Base-by-base conservation (phyloP, 2,888 invertebrate species). In the Parascotia fuliginaria region DNA sequence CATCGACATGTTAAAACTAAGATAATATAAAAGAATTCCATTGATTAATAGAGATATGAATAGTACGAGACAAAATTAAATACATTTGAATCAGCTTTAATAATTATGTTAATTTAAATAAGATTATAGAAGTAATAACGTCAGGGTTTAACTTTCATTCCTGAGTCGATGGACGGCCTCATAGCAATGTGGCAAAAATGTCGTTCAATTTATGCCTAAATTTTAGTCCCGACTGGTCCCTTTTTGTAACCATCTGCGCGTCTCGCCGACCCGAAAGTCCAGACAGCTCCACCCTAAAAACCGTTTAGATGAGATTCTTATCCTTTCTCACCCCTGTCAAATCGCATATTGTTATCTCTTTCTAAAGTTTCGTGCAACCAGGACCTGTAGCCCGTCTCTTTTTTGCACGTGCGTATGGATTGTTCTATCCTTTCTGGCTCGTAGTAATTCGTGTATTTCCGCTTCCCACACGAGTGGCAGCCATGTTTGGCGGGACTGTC, bases 281-380 rank as follows among this genome's bases (percentile, higher is more conserved):
- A 90, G 89, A 90, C 91, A 87, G 87, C 92, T 91, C 92, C 92
- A 91, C 92, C 92, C 92, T 90, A 89, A 89, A 88, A 90, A 89
- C 87, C 81, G 86, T 88, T 90, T 89, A 87, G 81, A 80, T 75
- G 73, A 77, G 76, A 78, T 82, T 85, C 83, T 77, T 84, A 83
- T 81, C 81, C 88, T 76, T 83, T 91, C 87, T 74, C 87, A 81
- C 91, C 69, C 79, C 65, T 72, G 78, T 81, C 81, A 81, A 79
- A 81, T 78, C 71, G 63, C 63, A 78, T 89, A 85, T 75, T 64
- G 80, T 78, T 79, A 77, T 89, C 91, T 83, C 85, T 78, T 70
- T 91, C 89, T 85, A 79, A 78, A 78, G 76, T 73, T 81, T 83
- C 76, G 77, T 82, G 76, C 80, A 70, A 75, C 81, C 85, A 85